phyloP scores from a whole-genome alignment of 2,888 invertebrate genomes.

The Carpatolechia fugitivella region DNA sequence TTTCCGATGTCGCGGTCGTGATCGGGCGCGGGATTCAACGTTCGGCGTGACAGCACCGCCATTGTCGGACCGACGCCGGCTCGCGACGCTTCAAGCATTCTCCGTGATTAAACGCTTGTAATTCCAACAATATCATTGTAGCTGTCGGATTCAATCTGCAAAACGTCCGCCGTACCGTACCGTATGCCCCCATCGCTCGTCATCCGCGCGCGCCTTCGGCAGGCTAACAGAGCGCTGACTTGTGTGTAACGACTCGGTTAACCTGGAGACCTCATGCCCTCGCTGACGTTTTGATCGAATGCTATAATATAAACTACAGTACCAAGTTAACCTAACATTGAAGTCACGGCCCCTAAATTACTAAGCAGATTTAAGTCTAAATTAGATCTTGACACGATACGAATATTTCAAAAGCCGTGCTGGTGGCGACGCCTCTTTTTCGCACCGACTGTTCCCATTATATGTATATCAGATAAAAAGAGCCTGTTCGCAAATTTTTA shows the following conservation, averaged over 20 bases:
- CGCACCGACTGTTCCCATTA: conserved; percentile 28
- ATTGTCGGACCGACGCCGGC: conserved; percentile 66
- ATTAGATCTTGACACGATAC: conserved; percentile 29
- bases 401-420: conserved; percentile 24
- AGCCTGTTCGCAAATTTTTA: conserved; percentile 50
- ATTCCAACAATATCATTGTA: conserved; percentile 73
- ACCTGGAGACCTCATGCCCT: conserved; percentile 43
- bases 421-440: conserved; percentile 22
- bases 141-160: conserved; percentile 68
- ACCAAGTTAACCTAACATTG: conserved; percentile 12
- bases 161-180: conserved; percentile 42
- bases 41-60: conserved; percentile 69
- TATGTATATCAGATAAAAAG: conserved; percentile 41
- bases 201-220: conserved; percentile 27
- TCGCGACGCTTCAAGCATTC: conserved; percentile 44
- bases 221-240: conserved; percentile 32
- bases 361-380: conserved; percentile 32
- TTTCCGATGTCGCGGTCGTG: conserved; percentile 79
- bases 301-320: conserved; percentile 8
- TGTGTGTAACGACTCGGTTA: conserved; percentile 37
- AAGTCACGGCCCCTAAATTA: conserved; percentile 25
- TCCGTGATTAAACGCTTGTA: conserved; percentile 75
- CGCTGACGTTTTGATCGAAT: conserved; percentile 16
- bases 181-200: conserved; percentile 39
- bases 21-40: conserved; percentile 67